Evolutionary conservation across 2,797 vertebrate genomes (phyloP).

Genomic region (Potorous gilbertii): DNA sequence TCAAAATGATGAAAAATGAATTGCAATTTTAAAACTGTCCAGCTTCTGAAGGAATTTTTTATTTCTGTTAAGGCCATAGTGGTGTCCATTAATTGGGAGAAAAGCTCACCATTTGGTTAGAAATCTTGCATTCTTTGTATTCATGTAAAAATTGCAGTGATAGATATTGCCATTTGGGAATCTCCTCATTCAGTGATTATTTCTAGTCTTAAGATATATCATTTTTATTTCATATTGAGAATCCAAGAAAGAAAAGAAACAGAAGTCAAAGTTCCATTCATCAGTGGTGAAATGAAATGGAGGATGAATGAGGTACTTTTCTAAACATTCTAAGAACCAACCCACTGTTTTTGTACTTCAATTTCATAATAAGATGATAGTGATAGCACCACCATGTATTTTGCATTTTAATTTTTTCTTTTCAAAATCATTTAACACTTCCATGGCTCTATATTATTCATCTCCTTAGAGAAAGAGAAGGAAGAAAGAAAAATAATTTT

Average conservation of each 20-base stretch:
- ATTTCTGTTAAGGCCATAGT: neutral
- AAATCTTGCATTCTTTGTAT: neutral
- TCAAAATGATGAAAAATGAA: slow-evolving; percentile 15
- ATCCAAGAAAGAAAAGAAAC: slow-evolving; percentile 13
- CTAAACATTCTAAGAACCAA: neutral
- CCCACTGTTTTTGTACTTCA: neutral
- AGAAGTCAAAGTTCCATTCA: neutral
- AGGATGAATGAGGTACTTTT: neutral
- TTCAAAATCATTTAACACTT: slow-evolving; percentile 34
- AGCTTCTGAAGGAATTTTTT: neutral
- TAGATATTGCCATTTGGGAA: slow-evolving; percentile 20
- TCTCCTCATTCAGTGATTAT: slow-evolving; percentile 19
- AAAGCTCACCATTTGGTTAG: neutral
- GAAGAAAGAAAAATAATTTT: slow-evolving; percentile 27
- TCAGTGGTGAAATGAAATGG: neutral
- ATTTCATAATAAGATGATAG: slow-evolving; percentile 6
- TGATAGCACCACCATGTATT: neutral
- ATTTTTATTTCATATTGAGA: slow-evolving; percentile 54
- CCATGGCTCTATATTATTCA: neutral
- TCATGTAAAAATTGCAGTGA: neutral
- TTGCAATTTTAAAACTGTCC: slow-evolving; percentile 11
- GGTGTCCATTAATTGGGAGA: slow-evolving; percentile 3
- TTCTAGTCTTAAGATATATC: slow-evolving; percentile 24
- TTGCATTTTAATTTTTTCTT: slow-evolving; percentile 16
- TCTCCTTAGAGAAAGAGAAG: slow-evolving; percentile 23